Percentiles rank a stretch among this genome's conserved stretches.
These are phyloP conservation scores for Drosophila flavopinicola DNA, from an alignment of 2,888 invertebrate species.

Conservation along the genomic window DNA sequence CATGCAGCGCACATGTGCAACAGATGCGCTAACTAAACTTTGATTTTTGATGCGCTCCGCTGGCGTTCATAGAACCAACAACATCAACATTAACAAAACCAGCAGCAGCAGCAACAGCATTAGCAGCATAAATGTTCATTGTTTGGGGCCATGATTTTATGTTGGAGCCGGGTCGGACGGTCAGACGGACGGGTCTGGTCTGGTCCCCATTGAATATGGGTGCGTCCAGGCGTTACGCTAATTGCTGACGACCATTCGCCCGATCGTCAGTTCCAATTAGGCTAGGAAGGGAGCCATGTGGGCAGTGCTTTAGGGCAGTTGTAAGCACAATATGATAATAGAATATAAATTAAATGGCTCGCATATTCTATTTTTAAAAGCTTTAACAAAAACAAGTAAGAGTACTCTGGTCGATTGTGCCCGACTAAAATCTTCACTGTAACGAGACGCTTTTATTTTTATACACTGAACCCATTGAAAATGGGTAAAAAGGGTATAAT, in stretches of 20 bases:
- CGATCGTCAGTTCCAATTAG: slow-evolving; percentile 60
- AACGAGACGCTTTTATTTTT: neutral
- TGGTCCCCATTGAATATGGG: slow-evolving; percentile 43
- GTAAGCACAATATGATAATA: slow-evolving; percentile 47
- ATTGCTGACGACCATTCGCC: slow-evolving; percentile 57
- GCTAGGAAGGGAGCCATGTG: slow-evolving; percentile 51
- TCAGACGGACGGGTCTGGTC: slow-evolving; percentile 6
- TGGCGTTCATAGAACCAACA: slow-evolving; percentile 50
- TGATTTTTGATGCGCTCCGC: slow-evolving; percentile 65
- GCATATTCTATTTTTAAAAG: slow-evolving; percentile 35
- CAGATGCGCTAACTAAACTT: slow-evolving; percentile 65
- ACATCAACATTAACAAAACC: slow-evolving; percentile 14
- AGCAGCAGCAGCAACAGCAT: slow-evolving; percentile 9
- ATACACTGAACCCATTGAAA: too few relatives aligned
- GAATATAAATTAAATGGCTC: slow-evolving; percentile 39
- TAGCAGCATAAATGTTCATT: slow-evolving; percentile 46
- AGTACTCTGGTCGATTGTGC: neutral
- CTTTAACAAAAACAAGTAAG: slow-evolving; percentile 13
- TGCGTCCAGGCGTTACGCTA: slow-evolving; percentile 63
- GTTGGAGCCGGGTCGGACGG: slow-evolving; percentile 36
- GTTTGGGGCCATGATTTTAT: slow-evolving; percentile 59
- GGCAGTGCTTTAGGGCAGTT: slow-evolving; percentile 38
- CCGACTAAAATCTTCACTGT: neutral
- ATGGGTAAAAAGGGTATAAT: too few relatives aligned
- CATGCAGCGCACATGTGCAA: slow-evolving; percentile 53